A percentile compares a stretch with the other conserved stretches of the same genome.
Evolutionary conservation across 2,888 invertebrate genomes (phyloP).

Genomic region (Brachynemurus nebulosus): DNA sequence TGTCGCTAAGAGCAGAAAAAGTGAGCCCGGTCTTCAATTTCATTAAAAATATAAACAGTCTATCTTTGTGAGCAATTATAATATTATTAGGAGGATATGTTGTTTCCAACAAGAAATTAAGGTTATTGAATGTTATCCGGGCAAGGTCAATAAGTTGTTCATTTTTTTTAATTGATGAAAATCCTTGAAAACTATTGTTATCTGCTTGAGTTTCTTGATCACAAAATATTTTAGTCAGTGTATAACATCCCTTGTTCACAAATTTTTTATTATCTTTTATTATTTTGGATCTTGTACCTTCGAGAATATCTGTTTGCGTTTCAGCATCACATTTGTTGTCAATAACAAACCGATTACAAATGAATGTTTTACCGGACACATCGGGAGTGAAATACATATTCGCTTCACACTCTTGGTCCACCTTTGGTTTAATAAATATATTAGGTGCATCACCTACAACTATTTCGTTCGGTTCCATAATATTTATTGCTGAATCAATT

Average conservation of each 20-base stretch:
- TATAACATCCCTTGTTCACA: slow-evolving; percentile 4
- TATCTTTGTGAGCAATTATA: slow-evolving; percentile 5
- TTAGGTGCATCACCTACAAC: neutral
- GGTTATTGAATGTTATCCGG: slow-evolving; percentile 12
- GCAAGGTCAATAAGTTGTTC: slow-evolving; percentile 12
- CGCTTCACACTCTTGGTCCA: slow-evolving; percentile 11
- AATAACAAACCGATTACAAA: slow-evolving; percentile 10
- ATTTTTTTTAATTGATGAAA: slow-evolving; percentile 11
- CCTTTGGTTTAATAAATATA: neutral
- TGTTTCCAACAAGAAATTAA: slow-evolving; percentile 13
- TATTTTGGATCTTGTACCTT: slow-evolving; percentile 5
- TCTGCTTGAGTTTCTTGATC: slow-evolving; percentile 4
- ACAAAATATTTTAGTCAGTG: neutral
- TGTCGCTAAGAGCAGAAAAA: slow-evolving; percentile 6
- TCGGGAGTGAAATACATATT: slow-evolving; percentile 3
- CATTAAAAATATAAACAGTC: slow-evolving; percentile 8
- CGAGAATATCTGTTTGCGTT: slow-evolving; percentile 11
- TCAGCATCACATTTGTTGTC: slow-evolving; percentile 9
- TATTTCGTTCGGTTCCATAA: slow-evolving; percentile 5
- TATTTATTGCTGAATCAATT: neutral
- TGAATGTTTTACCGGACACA: slow-evolving; percentile 8
- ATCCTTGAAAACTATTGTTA: slow-evolving; percentile 7
- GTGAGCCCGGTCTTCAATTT: slow-evolving; percentile 3
- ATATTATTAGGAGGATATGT: slow-evolving; percentile 2
- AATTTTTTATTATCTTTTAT: slow-evolving; percentile 1